phyloP scores from a whole-genome alignment of 2,888 invertebrate genomes.

The Lithophane leautieri region DNA sequence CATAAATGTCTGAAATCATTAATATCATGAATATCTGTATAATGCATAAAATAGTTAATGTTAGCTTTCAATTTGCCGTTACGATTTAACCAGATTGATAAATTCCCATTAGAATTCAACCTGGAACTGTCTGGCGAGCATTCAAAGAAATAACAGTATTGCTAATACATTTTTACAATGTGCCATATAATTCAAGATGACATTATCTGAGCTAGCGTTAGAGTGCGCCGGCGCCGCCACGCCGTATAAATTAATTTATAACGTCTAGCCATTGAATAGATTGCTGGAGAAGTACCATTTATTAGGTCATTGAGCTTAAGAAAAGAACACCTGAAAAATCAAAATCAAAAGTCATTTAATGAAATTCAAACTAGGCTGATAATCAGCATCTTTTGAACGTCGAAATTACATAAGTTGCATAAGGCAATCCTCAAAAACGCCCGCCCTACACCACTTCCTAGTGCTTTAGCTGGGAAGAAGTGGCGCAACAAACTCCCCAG shows the following conservation, averaged over 20 bases:
- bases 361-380: no score
- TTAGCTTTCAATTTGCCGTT: constrained; percentile 13
- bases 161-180: constrained; percentile 55
- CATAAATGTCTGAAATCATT: no score
- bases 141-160: constrained; percentile 55
- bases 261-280: constrained; percentile 16
- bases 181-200: constrained; percentile 61
- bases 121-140: constrained; percentile 2
- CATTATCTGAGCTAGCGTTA: constrained; percentile 61
- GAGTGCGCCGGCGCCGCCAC: constrained; percentile 56
- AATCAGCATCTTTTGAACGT: no score
- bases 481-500: no score
- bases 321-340: not conserved
- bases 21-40: no score
- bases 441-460: no score
- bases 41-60: not conserved
- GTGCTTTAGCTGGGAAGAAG: no score
- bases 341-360: no score
- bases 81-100: constrained; percentile 24
- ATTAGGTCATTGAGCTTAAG: not conserved
- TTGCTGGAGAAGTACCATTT: constrained; percentile 20
- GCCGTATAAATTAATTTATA: constrained; percentile 65
- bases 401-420: no score
- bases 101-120: not conserved
- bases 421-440: no score